Base-by-base conservation (phyloP, 2,113 vertebrate species). In the Microtus richardsoni region DNA sequence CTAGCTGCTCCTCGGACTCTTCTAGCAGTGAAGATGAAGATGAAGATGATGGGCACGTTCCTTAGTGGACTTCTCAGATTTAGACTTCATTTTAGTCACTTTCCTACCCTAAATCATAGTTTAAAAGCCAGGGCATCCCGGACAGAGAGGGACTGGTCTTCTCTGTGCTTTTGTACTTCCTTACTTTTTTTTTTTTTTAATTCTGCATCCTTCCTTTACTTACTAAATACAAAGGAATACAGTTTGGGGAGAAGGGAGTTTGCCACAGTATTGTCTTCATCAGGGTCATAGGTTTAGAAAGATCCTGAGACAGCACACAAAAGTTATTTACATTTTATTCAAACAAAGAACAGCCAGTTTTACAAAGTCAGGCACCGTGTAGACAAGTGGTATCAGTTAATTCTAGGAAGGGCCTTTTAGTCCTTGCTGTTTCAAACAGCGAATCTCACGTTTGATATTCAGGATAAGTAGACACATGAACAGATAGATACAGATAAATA, bases 31-130 rank as follows among this genome's bases (percentile, higher is more conserved):
- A 98, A 21, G 98, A 99, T 2, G 98, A 98, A 0, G 98, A 98
- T 8, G 98, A 98, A 0, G 98, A 98, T 7, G 96, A 98, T 9
- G 95, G 97, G 2, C 94, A 5, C 97, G 98, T 0, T 99, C 98
- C 93, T 99, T 99, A 0, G 98, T 94, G 22, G 98, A 98, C 41
- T 98, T 98, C 5, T 99, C 99, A 0, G 98, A 99, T 88, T 99
- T 98, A 0, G 99, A 99, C 70, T 99, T 99, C 22, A 98, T 99
- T 98, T 99, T 98, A 99, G 71, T 19, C 97, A 33, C 96, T 97
- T 96, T 97, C 97, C 95, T 97, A 97, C 16, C 30, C 4, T 2
- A 44, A 41, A 33, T 19, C 5, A 19, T 24, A 12, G 8, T 44
- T 47, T 52, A 28, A 62, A 24, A 2, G 9, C 5, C 28, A 21